Evolutionary conservation across 2,888 invertebrate genomes (phyloP), one percentile per base, ranked within the genome.

Genomic region (Epistrophe grossulariae): DNA sequence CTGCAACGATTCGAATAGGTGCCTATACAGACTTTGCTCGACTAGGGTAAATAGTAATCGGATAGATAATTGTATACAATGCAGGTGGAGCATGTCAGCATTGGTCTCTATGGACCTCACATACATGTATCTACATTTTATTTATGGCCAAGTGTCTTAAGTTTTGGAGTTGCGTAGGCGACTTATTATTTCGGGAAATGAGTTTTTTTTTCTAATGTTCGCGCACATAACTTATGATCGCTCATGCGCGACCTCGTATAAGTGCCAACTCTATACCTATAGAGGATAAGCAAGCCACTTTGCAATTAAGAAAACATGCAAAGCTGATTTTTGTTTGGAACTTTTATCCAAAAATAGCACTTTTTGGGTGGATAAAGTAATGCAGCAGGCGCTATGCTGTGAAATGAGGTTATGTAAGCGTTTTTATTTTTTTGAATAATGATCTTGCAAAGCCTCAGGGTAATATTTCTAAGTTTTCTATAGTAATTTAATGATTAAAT

Each of bases 301-400:
- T 81, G 81, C 78, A 85, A 85, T 82, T 85, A 85, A 78, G 78
- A 73, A 74, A 85, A 85, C 85, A 85, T 73, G 81, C 66, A 52
- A 72, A 43, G 15, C 15, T 31, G 64, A 62, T 45, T 15, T 64
- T 59, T 24, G 28, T 9, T 55, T 55, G 31, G 4, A 38, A 62
- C 4, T 52, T 77, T 64, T 77, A 43, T 64, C 66, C 66, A 17
- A 64, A 77, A 77, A 77, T 77, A 68, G 57, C 70, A 70, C 70
- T 59, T 45, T 76, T 48, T 55, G 28, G 45, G 66, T 19, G 48
- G 66, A 50, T 66, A 48, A 35, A 48, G 15, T 8, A 55, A 8
- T 2, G 6, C 17, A 48, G 13, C 19, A 13, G 15, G 24, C 7
- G 40, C 62, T 62, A 11, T 7, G 19, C 50, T 19, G 9, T 11